Percentiles rank a stretch among this genome's conserved stretches.
Conservation (phyloP, 2,888 invertebrate genomes). For the Sminthurides aquaticus region DNA sequence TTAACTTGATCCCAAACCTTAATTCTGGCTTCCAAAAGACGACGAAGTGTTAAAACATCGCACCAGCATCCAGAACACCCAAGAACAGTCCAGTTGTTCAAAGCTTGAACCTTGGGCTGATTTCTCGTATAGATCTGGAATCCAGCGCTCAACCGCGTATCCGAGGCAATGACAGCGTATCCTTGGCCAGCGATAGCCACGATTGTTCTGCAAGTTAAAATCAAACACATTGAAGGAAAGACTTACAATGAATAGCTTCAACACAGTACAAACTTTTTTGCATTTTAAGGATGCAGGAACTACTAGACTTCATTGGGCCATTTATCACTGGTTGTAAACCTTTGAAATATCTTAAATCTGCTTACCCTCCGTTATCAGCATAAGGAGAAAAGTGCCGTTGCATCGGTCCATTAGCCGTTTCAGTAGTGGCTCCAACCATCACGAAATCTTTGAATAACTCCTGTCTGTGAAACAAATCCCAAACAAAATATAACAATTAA, state of each 20-base stretch:
- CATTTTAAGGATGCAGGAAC: not conserved
- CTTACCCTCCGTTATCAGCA: slow-evolving; percentile 70
- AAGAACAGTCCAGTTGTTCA: slow-evolving; percentile 77
- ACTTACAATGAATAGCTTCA: slow-evolving; percentile 4
- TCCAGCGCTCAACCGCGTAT: slow-evolving; percentile 85
- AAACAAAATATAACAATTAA: too few relatives aligned
- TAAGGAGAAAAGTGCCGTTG: slow-evolving; percentile 58
- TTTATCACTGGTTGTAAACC: too few relatives aligned
- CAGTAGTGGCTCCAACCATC: not conserved
- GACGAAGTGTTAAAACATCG: slow-evolving; percentile 83
- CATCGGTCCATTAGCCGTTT: slow-evolving; percentile 10
- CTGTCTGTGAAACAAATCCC: not conserved
- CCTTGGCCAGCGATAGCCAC: slow-evolving; percentile 94
- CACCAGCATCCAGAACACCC: slow-evolving; percentile 97
- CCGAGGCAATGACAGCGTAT: slow-evolving; percentile 89
- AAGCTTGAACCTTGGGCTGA: slow-evolving; percentile 75
- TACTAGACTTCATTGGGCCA: not conserved
- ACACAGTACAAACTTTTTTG: slow-evolving; percentile 14
- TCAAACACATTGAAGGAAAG: slow-evolving; percentile 14
- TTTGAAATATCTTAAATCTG: too few relatives aligned
- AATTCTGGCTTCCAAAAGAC: slow-evolving; percentile 74
- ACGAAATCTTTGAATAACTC: not conserved
- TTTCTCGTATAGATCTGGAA: slow-evolving; percentile 83
- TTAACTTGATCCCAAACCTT: too few relatives aligned
- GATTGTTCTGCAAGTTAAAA: slow-evolving; percentile 61